These are phyloP conservation scores for Caenorhabditis auriculariae DNA, from an alignment of 2,888 invertebrate species.

Conservation along the genomic window DNA sequence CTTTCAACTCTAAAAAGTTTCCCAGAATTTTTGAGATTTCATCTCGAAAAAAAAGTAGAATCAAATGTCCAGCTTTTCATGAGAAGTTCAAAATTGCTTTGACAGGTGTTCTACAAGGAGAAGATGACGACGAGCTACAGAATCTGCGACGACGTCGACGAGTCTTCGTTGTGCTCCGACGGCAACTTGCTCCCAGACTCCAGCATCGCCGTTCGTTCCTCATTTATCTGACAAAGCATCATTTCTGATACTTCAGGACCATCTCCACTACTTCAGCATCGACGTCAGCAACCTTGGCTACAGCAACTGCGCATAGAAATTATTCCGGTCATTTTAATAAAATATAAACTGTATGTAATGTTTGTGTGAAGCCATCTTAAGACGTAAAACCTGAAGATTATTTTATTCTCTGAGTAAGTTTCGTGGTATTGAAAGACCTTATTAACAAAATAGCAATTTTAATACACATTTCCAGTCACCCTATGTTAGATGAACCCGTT, in stretches of 20 bases:
- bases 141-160: slow-evolving; percentile 42
- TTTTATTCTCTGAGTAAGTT: no score
- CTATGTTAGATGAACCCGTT: neutral
- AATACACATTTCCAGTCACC: no score
- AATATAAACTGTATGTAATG: no score
- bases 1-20: no score
- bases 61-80: no score
- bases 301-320: slow-evolving; percentile 28
- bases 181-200: slow-evolving; percentile 34
- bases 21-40: no score
- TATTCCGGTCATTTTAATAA: no score
- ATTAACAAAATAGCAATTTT: no score
- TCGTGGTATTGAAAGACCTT: no score
- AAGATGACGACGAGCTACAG: slow-evolving; percentile 32
- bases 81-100: neutral
- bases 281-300: slow-evolving; percentile 30
- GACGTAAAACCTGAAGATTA: no score
- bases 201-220: slow-evolving; percentile 17
- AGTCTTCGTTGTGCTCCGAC: slow-evolving; percentile 44
- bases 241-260: slow-evolving; percentile 26
- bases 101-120: slow-evolving; percentile 43
- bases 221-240: no score
- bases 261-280: slow-evolving; percentile 33
- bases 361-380: no score
- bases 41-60: neutral